Conservation (phyloP, 2,888 invertebrate genomes). For the Lasioglossum vierecki region DNA sequence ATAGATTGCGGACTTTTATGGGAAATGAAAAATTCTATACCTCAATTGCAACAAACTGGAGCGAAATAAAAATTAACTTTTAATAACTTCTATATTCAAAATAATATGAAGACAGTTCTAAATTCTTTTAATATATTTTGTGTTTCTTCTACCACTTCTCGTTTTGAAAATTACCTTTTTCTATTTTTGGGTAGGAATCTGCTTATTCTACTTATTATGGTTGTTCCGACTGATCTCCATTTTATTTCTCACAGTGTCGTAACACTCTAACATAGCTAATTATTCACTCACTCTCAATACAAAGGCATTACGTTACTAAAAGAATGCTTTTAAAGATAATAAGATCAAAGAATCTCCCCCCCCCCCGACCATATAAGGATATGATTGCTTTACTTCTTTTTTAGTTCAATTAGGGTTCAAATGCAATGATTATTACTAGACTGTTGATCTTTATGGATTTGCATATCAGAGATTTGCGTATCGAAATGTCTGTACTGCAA, state of each 20-base stretch:
- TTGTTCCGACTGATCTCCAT: neutral
- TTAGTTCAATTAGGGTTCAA: too few species aligned
- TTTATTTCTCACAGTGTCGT: neutral
- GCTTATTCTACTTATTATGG: neutral
- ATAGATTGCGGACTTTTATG: too few species aligned
- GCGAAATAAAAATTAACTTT: neutral
- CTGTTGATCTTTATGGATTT: too few species aligned
- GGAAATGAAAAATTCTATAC: neutral
- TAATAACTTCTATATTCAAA: neutral
- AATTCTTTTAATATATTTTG: too few species aligned
- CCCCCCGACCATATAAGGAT: neutral
- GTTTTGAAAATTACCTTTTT: too few species aligned
- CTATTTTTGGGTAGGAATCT: neutral
- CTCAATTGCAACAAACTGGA: neutral
- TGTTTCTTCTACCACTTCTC: too few species aligned
- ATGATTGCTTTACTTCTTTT: neutral
- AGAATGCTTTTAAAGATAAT: neutral
- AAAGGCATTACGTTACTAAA: neutral
- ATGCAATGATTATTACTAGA: too few species aligned
- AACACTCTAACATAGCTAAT: neutral
- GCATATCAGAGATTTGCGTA: too few species aligned
- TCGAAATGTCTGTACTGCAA: too few species aligned
- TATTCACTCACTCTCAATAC: neutral
- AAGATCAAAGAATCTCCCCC: neutral
- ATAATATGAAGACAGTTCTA: neutral